Evolutionary conservation across 2,888 invertebrate genomes (phyloP).

Genomic region (Amiota mariae): DNA sequence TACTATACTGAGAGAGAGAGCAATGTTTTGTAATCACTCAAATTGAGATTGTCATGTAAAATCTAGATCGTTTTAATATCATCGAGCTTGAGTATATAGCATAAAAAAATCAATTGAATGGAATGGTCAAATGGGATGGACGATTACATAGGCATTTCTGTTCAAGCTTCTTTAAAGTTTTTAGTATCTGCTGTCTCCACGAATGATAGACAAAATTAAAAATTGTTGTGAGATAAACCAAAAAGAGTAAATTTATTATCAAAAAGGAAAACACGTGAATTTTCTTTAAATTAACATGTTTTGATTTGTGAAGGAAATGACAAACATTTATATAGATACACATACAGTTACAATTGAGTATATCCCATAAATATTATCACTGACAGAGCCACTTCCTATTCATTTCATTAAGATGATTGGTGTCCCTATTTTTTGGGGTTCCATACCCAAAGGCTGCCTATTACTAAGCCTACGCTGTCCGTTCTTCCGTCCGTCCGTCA

Average conservation of each 20-base stretch:
- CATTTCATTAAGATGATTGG: no score
- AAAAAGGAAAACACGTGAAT: conserved; percentile 49
- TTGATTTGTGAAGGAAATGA: conserved; percentile 17
- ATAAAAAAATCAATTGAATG: conserved; percentile 1
- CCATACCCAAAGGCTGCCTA: no score
- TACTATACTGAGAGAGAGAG: neutral
- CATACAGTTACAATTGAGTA: no score
- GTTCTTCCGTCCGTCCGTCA: no score
- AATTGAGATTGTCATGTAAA: conserved; percentile 24
- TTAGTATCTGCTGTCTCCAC: neutral
- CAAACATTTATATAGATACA: no score
- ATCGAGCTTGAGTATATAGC: neutral
- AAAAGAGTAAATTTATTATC: neutral
- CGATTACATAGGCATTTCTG: no score
- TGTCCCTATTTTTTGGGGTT: no score
- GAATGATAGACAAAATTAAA: neutral
- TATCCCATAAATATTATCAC: no score
- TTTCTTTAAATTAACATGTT: conserved; percentile 29
- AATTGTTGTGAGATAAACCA: neutral
- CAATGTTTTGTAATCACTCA: conserved; percentile 3
- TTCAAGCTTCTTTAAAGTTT: no score
- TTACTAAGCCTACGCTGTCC: no score
- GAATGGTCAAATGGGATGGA: no score
- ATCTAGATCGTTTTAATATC: conserved; percentile 9
- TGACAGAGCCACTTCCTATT: no score